Base-by-base conservation (phyloP, 2,888 invertebrate species). In the Rhimphoctona megacephalus region DNA sequence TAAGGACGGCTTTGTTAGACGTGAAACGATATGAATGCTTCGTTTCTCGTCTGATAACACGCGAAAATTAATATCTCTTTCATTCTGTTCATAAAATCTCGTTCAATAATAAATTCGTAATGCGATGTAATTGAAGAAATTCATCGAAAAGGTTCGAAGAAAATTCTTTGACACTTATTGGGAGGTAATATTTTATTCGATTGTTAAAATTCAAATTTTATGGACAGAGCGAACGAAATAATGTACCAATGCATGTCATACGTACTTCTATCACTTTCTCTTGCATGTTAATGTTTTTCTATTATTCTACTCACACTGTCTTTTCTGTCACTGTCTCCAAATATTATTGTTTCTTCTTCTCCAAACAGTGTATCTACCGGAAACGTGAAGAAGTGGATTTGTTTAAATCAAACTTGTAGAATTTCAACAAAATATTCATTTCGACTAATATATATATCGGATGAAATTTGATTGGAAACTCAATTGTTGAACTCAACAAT, bases 201-300 rank as follows among this genome's bases (percentile, higher is more conserved):
- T 30, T 39, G 22, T 39, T 6, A 30, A 39, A 19, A 11, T 6
- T 36, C 6, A 33, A 70, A 22, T 52, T 61, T 33, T 17, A 57
- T 64, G 43, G 54, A 43, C 73, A 74, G 67, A 74, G 70, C 49
- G 43, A 54, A 6, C 19, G 61, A 73, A 70, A 66, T 30, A 22
- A 52, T 57, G 22, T 19, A 30, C 17, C 46, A 52, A 30, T 52
- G 82, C 82, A 82, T 82, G 82, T 30, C 36, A 72, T 36, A 81
- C 14, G 43, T 82, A 77, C 61, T 64, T 81, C 43, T 73, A 54
- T 57, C 66, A 74, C 54, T 74, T 78, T 84, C 73, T 84, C 76
- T 87, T 39, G 86, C 86, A 87, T 87, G 86, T 84, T 4, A 66
- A 36, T 84, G 78, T 82, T 81, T 78, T 73, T 86, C 78, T 81